A percentile compares a stretch with the other conserved stretches of the same genome.
These are phyloP conservation scores for Pitangus sulphuratus DNA, from an alignment of 2,797 vertebrate genomes.

Conservation along the genomic window DNA sequence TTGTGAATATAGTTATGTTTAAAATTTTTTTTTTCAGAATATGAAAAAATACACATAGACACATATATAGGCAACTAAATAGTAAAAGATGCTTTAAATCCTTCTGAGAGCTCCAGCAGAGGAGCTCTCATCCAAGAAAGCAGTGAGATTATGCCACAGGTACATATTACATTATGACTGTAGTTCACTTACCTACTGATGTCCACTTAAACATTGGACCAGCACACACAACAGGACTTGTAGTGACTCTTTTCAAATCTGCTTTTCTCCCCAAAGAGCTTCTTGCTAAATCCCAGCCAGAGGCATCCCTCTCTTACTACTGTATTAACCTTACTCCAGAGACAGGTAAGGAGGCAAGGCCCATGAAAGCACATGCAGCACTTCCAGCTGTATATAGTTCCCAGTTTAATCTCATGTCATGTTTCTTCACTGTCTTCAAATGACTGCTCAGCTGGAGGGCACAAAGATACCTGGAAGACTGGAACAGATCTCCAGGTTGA, in stretches of 20 bases:
- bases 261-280: not conserved
- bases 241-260: not conserved
- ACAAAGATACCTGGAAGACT: not conserved
- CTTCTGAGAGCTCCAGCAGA: not conserved
- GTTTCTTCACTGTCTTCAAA: not conserved
- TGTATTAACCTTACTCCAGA: not conserved
- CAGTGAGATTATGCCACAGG: not conserved
- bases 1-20: not conserved
- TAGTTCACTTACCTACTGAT: not conserved
- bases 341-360: not conserved
- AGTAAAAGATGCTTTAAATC: rapidly evolving
- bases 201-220: not conserved
- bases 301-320: not conserved
- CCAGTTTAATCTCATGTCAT: not conserved
- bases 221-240: not conserved
- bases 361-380: not conserved
- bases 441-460: not conserved
- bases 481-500: not conserved
- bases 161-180: not conserved
- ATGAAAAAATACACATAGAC: not conserved
- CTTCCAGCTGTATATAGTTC: not conserved
- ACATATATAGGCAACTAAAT: not conserved
- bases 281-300: not conserved
- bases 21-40: not conserved
- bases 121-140: not conserved